Percentiles rank a stretch among this genome's conserved stretches.
These are phyloP conservation scores for Nineta flava DNA, from an alignment of 2,888 invertebrate genomes.

Conservation along the genomic window DNA sequence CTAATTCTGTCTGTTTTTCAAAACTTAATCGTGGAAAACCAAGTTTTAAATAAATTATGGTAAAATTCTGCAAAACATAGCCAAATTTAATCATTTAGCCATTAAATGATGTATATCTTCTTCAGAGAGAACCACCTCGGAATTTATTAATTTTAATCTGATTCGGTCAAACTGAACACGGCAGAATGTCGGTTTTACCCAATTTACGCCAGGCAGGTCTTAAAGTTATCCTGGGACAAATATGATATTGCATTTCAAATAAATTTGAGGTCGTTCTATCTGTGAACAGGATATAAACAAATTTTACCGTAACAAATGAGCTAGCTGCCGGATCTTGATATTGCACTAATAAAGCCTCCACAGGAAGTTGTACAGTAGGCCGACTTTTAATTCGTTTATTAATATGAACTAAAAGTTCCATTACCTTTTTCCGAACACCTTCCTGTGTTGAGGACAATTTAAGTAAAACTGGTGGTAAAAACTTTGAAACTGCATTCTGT, in stretches of 20 bases:
- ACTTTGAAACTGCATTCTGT: conserved; percentile 63
- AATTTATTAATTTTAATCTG: no score
- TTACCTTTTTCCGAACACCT: conserved; percentile 58
- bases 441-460: conserved; percentile 80
- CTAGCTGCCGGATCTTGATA: conserved; percentile 64
- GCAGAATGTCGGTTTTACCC: no score
- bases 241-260: no score
- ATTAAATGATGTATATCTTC: no score
- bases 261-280: no score
- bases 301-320: conserved; percentile 56
- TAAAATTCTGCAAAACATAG: conserved; percentile 58
- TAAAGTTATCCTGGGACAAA: no score
- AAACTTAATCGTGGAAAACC: conserved; percentile 70
- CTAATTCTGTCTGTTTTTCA: conserved; percentile 56
- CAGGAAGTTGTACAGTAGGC: conserved; percentile 68
- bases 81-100: no score
- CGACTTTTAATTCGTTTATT: conserved; percentile 80
- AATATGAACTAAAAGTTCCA: conserved; percentile 82
- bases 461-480: conserved; percentile 75
- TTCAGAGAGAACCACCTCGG: no score
- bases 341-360: conserved; percentile 63
- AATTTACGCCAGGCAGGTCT: no score
- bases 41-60: conserved; percentile 84
- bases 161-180: no score
- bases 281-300: not conserved